A percentile compares a stretch with the other conserved stretches of the same genome.
Evolutionary conservation across 2,797 vertebrate species (phyloP).

Genomic region (Coracias cyanogaster): DNA sequence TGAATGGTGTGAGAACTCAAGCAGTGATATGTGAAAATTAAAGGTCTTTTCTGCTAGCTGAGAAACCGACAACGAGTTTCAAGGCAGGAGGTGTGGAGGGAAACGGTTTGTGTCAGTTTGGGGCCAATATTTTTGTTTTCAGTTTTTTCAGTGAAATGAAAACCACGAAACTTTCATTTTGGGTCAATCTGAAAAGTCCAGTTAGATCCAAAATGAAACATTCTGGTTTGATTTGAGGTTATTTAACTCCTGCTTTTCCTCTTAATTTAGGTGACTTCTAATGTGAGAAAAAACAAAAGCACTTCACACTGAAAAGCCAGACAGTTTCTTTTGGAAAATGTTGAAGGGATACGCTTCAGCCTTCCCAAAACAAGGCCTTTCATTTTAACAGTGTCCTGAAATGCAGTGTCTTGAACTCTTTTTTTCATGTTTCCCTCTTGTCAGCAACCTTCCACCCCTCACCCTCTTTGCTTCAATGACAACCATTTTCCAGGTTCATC

Average conservation of each 20-base stretch:
- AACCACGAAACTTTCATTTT: background rate
- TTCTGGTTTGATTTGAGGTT: background rate
- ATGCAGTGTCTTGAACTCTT: background rate
- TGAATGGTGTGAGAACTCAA: background rate
- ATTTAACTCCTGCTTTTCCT: background rate
- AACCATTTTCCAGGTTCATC: background rate
- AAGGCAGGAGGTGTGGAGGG: no score
- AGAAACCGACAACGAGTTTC: background rate
- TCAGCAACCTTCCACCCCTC: background rate
- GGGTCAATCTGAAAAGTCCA: background rate
- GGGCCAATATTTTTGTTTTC: background rate
- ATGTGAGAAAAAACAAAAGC: rapidly evolving
- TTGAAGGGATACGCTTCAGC: background rate
- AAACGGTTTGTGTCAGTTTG: rapidly evolving
- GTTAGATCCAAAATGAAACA: background rate
- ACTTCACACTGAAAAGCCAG: background rate
- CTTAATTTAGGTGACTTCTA: background rate
- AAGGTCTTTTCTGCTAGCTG: background rate
- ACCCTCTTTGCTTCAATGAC: background rate
- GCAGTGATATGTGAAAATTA: background rate
- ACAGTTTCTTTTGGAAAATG: background rate
- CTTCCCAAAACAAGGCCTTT: background rate
- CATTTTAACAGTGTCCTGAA: background rate
- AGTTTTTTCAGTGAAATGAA: background rate
- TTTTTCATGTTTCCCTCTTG: background rate